A percentile compares a stretch with the other conserved stretches of the same genome.
These are phyloP conservation scores for Zaprionus taronus DNA, from an alignment of 1,140 invertebrate species.

Conservation along the genomic window DNA sequence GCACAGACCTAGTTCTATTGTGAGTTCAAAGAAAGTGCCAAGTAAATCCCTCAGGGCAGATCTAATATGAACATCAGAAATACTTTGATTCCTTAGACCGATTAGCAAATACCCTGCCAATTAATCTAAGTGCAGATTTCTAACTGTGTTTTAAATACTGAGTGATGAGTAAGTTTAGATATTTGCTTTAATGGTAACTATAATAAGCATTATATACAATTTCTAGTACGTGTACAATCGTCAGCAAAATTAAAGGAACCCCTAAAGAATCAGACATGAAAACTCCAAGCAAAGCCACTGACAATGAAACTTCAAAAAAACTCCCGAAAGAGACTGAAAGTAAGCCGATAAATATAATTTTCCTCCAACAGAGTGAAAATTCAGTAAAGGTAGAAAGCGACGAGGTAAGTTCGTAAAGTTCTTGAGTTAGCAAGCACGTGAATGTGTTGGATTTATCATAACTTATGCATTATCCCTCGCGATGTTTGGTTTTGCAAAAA, in stretches of 20 bases:
- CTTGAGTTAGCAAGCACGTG: background rate
- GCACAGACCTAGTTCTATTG: too few species aligned
- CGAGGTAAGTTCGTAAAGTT: slow-evolving; percentile 27
- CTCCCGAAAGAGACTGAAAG: slow-evolving; percentile 55
- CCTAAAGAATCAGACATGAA: slow-evolving; percentile 57
- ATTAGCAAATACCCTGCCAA: too few species aligned
- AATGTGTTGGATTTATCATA: background rate
- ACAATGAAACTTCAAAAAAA: slow-evolving; percentile 65
- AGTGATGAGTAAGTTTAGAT: too few species aligned
- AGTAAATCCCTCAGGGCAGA: too few species aligned
- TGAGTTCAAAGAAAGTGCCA: too few species aligned
- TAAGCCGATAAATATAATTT: slow-evolving; percentile 75
- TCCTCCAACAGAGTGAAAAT: slow-evolving; percentile 31
- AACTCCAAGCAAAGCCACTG: slow-evolving; percentile 57
- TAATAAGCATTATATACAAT: background rate
- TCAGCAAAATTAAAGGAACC: slow-evolving; percentile 10
- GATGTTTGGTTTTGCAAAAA: background rate
- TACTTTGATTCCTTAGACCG: too few species aligned
- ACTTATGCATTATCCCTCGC: slow-evolving; percentile 10
- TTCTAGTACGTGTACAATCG: background rate
- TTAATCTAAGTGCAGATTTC: too few species aligned
- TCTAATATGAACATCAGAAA: too few species aligned
- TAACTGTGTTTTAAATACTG: too few species aligned
- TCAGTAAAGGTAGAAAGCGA: slow-evolving; percentile 46
- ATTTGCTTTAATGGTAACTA: too few species aligned